Evolutionary conservation across 2,888 invertebrate genomes (phyloP).

Genomic region (Lithophane ornitopus): DNA sequence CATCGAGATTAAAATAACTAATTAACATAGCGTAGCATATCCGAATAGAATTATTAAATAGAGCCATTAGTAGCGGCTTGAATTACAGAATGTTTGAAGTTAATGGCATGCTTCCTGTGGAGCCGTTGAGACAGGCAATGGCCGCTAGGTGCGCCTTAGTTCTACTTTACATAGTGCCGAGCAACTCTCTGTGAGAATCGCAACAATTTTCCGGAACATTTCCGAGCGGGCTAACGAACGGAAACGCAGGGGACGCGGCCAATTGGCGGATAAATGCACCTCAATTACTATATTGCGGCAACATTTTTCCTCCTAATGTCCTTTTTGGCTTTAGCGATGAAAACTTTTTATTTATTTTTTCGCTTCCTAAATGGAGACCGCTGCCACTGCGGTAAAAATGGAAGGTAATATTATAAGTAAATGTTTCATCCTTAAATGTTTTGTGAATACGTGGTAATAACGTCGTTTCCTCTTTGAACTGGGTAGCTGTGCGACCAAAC

Average conservation of each 20-base stretch:
- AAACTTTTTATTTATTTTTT: slow-evolving; percentile 71
- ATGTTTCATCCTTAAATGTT: slow-evolving; percentile 39
- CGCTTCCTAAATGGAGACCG: slow-evolving; percentile 56
- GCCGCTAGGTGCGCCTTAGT: slow-evolving; percentile 69
- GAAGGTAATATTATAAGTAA: slow-evolving; percentile 42
- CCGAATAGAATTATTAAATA: slow-evolving; percentile 36
- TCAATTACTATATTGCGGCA: slow-evolving; percentile 87
- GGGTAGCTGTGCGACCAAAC: slow-evolving; percentile 15
- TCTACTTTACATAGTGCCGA: slow-evolving; percentile 79
- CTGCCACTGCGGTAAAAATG: slow-evolving; percentile 47
- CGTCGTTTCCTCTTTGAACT: slow-evolving; percentile 22
- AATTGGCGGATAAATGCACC: slow-evolving; percentile 89
- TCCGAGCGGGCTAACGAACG: slow-evolving; percentile 87
- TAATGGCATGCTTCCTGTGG: slow-evolving; percentile 58
- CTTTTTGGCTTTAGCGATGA: slow-evolving; percentile 73
- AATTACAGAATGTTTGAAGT: slow-evolving; percentile 59
- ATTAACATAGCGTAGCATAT: slow-evolving; percentile 26
- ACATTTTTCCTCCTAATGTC: slow-evolving; percentile 85
- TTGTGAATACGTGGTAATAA: slow-evolving; percentile 28
- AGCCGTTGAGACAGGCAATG: slow-evolving; percentile 46
- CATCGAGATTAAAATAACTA: slow-evolving; percentile 33
- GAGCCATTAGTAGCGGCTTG: slow-evolving; percentile 41
- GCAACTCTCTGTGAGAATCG: slow-evolving; percentile 80
- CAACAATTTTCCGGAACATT: slow-evolving; percentile 89
- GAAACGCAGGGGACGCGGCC: slow-evolving; percentile 87